Evolutionary conservation across 92 coral and sea anemone species (phyloP).

Genomic region (Epizoanthus ramosus): DNA sequence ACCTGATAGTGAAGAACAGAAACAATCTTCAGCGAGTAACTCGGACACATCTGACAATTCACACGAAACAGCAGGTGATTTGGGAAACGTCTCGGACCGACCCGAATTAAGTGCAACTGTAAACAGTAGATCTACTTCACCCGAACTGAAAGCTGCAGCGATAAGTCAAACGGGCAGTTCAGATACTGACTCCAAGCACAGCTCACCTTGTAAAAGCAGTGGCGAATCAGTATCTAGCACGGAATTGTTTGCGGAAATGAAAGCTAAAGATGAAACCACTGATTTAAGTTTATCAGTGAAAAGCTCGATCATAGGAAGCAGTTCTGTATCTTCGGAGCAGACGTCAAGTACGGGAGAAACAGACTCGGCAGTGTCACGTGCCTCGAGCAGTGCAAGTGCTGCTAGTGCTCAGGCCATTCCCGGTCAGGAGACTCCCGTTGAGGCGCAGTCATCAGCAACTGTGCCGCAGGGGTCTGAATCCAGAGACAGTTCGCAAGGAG

Average conservation of each 20-base stretch:
- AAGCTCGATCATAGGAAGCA: constrained; percentile 74
- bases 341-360: constrained; percentile 15
- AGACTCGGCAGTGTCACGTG: background rate
- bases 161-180: background rate
- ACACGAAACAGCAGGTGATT: background rate
- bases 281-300: constrained; percentile 74
- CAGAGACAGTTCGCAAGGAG: background rate
- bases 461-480: background rate
- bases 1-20: background rate
- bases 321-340: constrained; percentile 24
- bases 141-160: background rate
- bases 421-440: background rate
- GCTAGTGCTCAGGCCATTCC: constrained; percentile 51
- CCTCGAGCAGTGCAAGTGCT: constrained; percentile 2
- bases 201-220: too few species aligned
- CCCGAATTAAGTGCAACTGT: background rate
- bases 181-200: background rate
- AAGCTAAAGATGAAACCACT: constrained; percentile 68
- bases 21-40: constrained; percentile 4
- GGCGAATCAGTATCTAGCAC: background rate
- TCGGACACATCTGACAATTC: background rate
- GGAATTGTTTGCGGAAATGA: constrained; percentile 49
- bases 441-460: background rate
- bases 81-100: constrained; percentile 22
- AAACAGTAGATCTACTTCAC: background rate